Conservation (phyloP, 2,888 invertebrate species). For the Andrena minutula region DNA sequence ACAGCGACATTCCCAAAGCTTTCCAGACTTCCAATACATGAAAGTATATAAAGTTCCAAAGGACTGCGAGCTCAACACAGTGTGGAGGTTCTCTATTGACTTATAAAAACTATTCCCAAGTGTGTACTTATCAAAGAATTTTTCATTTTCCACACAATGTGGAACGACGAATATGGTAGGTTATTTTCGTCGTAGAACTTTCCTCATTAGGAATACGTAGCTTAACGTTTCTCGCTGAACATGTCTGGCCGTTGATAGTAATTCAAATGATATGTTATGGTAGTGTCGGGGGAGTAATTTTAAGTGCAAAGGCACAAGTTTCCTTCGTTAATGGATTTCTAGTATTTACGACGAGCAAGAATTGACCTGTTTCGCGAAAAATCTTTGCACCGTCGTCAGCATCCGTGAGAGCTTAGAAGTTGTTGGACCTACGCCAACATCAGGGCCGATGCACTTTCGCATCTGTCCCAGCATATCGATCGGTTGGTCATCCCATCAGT, state of each 20-base stretch:
- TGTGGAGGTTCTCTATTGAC: slow-evolving; percentile 20
- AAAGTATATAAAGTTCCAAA: slow-evolving; percentile 39
- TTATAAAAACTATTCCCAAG: slow-evolving; percentile 10
- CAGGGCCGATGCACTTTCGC: slow-evolving; percentile 68
- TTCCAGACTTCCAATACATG: slow-evolving; percentile 29
- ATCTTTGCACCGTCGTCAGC: slow-evolving; percentile 38
- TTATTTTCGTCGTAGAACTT: slow-evolving; percentile 13
- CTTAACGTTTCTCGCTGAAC: neutral
- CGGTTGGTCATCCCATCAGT: slow-evolving; percentile 62
- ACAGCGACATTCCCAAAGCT: slow-evolving; percentile 28
- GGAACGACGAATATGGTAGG: neutral
- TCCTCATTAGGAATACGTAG: neutral
- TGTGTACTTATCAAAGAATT: slow-evolving; percentile 21
- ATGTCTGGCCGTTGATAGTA: neutral
- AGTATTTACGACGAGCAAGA: slow-evolving; percentile 26
- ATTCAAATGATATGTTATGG: neutral
- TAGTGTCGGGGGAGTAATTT: neutral
- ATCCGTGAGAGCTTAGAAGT: slow-evolving; percentile 47
- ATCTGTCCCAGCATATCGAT: slow-evolving; percentile 66
- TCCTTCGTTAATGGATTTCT: slow-evolving; percentile 4
- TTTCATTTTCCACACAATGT: slow-evolving; percentile 20
- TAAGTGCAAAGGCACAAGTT: neutral
- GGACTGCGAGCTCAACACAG: slow-evolving; percentile 21
- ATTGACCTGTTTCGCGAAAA: slow-evolving; percentile 25
- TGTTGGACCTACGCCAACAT: slow-evolving; percentile 62